Conservation (phyloP, 2,888 invertebrate species). For the Drosophila bunnanda region DNA sequence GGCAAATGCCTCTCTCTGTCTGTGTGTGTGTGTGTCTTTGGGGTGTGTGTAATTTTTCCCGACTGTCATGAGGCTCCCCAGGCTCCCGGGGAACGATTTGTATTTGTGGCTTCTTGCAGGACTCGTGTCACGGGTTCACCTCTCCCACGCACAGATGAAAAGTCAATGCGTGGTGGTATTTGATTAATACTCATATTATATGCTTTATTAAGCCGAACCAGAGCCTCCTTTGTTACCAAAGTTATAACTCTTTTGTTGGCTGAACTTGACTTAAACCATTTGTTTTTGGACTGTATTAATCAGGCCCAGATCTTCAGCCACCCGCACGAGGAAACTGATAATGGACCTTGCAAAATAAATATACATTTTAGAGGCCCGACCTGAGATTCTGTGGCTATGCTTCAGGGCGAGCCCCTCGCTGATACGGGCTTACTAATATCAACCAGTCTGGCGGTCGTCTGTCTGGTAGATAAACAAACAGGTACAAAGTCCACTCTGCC, state of each 20-base stretch:
- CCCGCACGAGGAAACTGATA: slow-evolving; percentile 54
- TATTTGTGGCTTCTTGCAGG: slow-evolving; percentile 6
- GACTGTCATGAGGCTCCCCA: slow-evolving; percentile 19
- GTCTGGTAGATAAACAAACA: slow-evolving; percentile 32
- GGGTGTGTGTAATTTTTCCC: slow-evolving; percentile 22
- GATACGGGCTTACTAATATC: slow-evolving; percentile 12
- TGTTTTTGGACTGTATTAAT: slow-evolving; percentile 53
- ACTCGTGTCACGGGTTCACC: slow-evolving; percentile 27
- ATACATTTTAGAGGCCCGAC: slow-evolving; percentile 65
- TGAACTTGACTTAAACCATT: slow-evolving; percentile 69
- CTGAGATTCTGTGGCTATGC: slow-evolving; percentile 44
- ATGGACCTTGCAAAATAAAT: slow-evolving; percentile 41
- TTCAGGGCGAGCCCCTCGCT: slow-evolving; percentile 35
- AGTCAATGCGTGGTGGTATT: slow-evolving; percentile 73
- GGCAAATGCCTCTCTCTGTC: slow-evolving; percentile 24
- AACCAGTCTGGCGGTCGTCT: slow-evolving; percentile 28
- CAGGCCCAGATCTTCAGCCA: slow-evolving; percentile 44
- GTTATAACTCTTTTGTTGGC: slow-evolving; percentile 72
- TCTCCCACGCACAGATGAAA: slow-evolving; percentile 54
- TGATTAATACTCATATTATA: slow-evolving; percentile 79
- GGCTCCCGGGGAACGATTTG: slow-evolving; percentile 14
- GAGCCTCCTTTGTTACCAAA: slow-evolving; percentile 53
- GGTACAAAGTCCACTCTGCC: slow-evolving; percentile 37
- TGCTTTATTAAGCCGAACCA: slow-evolving; percentile 72
- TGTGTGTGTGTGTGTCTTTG: neutral